Evolutionary conservation across 2,113 vertebrate genomes (phyloP), one percentile per base, ranked within the genome.

Genomic region (Nansenia antarctica): DNA sequence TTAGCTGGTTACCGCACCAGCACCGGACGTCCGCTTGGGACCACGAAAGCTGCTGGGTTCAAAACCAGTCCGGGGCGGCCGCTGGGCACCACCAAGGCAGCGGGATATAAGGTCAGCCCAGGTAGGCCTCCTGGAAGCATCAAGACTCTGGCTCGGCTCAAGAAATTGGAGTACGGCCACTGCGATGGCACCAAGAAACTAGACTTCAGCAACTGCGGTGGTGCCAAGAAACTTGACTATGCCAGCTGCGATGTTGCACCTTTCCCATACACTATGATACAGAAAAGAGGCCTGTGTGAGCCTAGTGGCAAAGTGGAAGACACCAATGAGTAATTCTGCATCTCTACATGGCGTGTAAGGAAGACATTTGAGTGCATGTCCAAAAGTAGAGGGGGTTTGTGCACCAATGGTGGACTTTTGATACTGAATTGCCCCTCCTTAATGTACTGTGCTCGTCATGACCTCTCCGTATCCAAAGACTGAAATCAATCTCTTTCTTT

Each of bases 1-100:
- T 95, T 92, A 18, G 98, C 97, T 22, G 97, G 98, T 75, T 99
- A 99, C 89, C 94, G 97, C 73, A 99, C 98, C 73, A 99, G 96
- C 91, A 99, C 98, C 1, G 97, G 97, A 31, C 94, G 97, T 87
- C 98, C 98, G 59, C 92, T 96, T 63, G 98, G 98, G 71, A 99
- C 98, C 77, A 99, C 98, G 75, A 96, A 95, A 90, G 97, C 98
- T 2, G 98, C 98, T 68, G 97, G 98, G 77, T 99, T 99, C 93
- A 99, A 99, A 89, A 99, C 97, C 85, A 99, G 97, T 90, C 98
- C 96, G 15, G 98, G 97, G 74, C 95, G 97, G 91, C 97, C 98
- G 69, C 87, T 98, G 68, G 98, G 98, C 72, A 99, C 97, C 73
- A 99, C 97, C 88, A 99, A 96, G 93, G 98, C 98, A 62, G 98